Conservation (phyloP, 2,888 invertebrate species). For the Cryptus viduatorius region DNA sequence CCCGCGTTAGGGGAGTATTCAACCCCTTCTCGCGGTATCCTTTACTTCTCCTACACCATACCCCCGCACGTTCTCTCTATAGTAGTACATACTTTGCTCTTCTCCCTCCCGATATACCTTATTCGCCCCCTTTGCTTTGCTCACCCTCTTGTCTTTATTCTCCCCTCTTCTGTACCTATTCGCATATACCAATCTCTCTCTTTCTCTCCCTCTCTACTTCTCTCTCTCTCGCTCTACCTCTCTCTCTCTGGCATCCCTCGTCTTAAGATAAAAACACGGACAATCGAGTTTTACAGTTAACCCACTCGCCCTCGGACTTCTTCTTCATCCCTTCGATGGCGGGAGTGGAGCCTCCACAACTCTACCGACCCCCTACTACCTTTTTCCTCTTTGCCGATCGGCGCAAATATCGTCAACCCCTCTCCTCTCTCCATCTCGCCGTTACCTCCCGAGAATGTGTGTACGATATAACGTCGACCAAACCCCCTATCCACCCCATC, state of each 20-base stretch:
- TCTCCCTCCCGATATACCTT: slow-evolving; percentile 66
- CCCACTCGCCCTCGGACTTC: slow-evolving; percentile 77
- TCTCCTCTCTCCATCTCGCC: slow-evolving; percentile 5
- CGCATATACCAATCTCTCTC: slow-evolving; percentile 27
- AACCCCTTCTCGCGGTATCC: slow-evolving; percentile 69
- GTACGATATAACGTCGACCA: slow-evolving; percentile 35
- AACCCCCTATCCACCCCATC: slow-evolving; percentile 46
- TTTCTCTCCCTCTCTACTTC: background rate
- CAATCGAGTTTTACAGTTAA: slow-evolving; percentile 83
- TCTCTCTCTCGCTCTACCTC: slow-evolving; percentile 21
- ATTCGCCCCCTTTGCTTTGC: slow-evolving; percentile 21
- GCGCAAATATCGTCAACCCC: slow-evolving; percentile 65
- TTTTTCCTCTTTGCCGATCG: slow-evolving; percentile 65
- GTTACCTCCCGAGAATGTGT: slow-evolving; percentile 44
- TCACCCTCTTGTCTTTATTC: slow-evolving; percentile 33
- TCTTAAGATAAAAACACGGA: slow-evolving; percentile 84
- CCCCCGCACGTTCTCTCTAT: slow-evolving; percentile 25
- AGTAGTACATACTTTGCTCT: slow-evolving; percentile 67
- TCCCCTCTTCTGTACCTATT: background rate
- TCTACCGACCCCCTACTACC: slow-evolving; percentile 39
- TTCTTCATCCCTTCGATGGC: slow-evolving; percentile 64
- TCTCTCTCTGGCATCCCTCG: slow-evolving; percentile 73
- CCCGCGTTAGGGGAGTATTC: slow-evolving; percentile 61
- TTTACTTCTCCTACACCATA: slow-evolving; percentile 66
- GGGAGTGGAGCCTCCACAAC: slow-evolving; percentile 39